Base-by-base conservation (phyloP, 2,797 vertebrate genomes). In the Diceros bicornis region DNA sequence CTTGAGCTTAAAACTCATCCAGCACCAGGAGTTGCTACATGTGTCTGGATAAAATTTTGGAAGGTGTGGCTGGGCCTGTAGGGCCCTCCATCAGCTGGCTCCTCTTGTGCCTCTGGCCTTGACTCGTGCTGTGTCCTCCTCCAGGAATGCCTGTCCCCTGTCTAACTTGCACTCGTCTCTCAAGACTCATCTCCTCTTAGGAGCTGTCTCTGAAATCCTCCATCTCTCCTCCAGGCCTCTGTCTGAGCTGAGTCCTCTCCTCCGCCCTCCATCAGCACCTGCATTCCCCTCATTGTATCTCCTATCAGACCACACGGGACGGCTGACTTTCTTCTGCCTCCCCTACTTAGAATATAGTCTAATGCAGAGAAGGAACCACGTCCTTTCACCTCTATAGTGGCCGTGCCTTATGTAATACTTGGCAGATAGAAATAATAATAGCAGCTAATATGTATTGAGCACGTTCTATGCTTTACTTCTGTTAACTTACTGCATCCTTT, bases 241-340 rank as follows among this genome's bases (percentile, higher is more conserved):
- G 25, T 25, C 32, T 21, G n/a, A 10, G 20, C 25, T 8, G 41
- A 27, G 20, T 17, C 25, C 6, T 72, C n/a, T 81, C 47, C 37
- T 62, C 27, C 14, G 20, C 41, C 25, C 29, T 23, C 41, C 0
- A 1, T 20, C 29, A 88, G 55, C 34, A 37, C 44, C 25, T 77
- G 47, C 47, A 4, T 23, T 27, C 11, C 55, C n/a, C 77, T 41
- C 0, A 0, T 83, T 1, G 1, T 37, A 3, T 6, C 72, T 83
- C 34, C 72, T n/a, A 4, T 14, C 59, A 32, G 25, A 18, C 50
- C 68, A 18, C 0, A 0, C 47, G 62, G 68, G 37, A 62, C 4
- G 5, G 2, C 75, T 4, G 25, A 32, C 50, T 17, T 47, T 68
- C 87, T 83, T 61, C 79, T 16, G 10, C 75, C 61, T 66, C 44